Conservation (phyloP, 1,140 invertebrate species). For the Dendrolimus punctatus region DNA sequence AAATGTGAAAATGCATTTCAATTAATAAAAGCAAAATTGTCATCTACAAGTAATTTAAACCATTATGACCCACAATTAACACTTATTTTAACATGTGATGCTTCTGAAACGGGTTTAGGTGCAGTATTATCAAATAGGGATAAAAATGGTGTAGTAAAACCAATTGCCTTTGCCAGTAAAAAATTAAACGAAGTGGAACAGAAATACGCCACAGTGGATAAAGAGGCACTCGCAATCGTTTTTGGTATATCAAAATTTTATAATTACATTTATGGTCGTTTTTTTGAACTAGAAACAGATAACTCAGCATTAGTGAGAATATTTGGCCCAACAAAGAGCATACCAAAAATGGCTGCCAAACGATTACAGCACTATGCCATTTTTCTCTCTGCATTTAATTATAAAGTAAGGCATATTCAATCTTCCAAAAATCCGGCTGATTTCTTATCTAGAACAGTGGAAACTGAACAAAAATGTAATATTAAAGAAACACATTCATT, state of each 20-base stretch:
- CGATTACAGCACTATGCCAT: conserved; percentile 21
- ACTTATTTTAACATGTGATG: conserved; percentile 20
- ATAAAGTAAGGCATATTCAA: no score
- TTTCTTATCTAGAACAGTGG: no score
- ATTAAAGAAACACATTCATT: no score
- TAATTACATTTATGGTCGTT: conserved; percentile 9
- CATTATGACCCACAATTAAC: conserved; percentile 15
- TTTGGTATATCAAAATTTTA: conserved; percentile 22
- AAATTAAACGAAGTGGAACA: conserved; percentile 3
- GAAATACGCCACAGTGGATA: conserved; percentile 14
- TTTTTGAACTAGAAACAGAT: conserved; percentile 21
- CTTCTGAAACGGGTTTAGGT: conserved; percentile 9
- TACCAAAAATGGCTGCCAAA: conserved; percentile 24
- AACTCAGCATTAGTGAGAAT: conserved; percentile 20
- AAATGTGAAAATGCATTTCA: conserved; percentile 15
- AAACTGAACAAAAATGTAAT: no score
- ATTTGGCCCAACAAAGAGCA: conserved; percentile 18
- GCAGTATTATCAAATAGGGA: conserved; percentile 15
- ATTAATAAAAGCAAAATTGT: conserved; percentile 14
- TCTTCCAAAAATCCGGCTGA: no score
- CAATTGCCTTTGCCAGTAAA: conserved; percentile 23
- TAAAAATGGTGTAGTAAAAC: conserved; percentile 12
- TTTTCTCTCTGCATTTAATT: no score
- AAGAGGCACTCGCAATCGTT: conserved; percentile 15
- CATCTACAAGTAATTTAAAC: conserved; percentile 8